These are phyloP conservation scores for Drosophila oshimai DNA, from an alignment of 1,140 invertebrate genomes.

Conservation along the genomic window DNA sequence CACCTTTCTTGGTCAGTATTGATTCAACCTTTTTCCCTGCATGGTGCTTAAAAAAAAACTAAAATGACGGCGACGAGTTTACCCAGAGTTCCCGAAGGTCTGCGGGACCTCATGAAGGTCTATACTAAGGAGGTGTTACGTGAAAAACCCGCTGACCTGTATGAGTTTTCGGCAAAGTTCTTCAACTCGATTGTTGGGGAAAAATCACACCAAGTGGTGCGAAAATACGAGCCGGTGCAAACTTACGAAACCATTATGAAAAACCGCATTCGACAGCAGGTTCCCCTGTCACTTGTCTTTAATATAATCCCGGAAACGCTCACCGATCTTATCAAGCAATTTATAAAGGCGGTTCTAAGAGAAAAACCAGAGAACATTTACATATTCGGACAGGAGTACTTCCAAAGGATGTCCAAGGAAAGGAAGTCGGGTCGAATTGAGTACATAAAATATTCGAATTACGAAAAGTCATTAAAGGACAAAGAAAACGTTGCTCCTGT, in stretches of 20 bases:
- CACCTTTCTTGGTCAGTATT: slow-evolving; percentile 55
- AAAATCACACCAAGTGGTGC: slow-evolving; percentile 56
- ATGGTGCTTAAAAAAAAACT: slow-evolving; percentile 12
- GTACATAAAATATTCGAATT: slow-evolving; percentile 40
- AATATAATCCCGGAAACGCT: slow-evolving; percentile 84
- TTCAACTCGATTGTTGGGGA: slow-evolving; percentile 82
- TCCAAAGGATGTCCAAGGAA: slow-evolving; percentile 82
- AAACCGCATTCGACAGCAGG: slow-evolving; percentile 52
- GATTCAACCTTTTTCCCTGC: slow-evolving; percentile 54
- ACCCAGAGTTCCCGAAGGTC: slow-evolving; percentile 83
- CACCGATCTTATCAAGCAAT: slow-evolving; percentile 84
- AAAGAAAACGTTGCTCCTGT: slow-evolving; percentile 6
- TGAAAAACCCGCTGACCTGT: slow-evolving; percentile 83
- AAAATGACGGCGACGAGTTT: slow-evolving; percentile 68
- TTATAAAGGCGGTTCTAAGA: slow-evolving; percentile 84
- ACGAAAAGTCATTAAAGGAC: slow-evolving; percentile 56
- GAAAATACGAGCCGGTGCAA: slow-evolving; percentile 52
- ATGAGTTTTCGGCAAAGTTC: slow-evolving; percentile 83
- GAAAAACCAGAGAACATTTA: slow-evolving; percentile 83
- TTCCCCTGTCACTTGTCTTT: slow-evolving; percentile 70
- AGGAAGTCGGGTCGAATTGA: slow-evolving; percentile 57
- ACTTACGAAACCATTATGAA: slow-evolving; percentile 63
- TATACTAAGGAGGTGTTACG: slow-evolving; percentile 84
- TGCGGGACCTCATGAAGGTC: slow-evolving; percentile 84
- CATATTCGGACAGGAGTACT: slow-evolving; percentile 83